Base-by-base conservation (phyloP, 2,888 invertebrate species). In the Acronicta leporina region DNA sequence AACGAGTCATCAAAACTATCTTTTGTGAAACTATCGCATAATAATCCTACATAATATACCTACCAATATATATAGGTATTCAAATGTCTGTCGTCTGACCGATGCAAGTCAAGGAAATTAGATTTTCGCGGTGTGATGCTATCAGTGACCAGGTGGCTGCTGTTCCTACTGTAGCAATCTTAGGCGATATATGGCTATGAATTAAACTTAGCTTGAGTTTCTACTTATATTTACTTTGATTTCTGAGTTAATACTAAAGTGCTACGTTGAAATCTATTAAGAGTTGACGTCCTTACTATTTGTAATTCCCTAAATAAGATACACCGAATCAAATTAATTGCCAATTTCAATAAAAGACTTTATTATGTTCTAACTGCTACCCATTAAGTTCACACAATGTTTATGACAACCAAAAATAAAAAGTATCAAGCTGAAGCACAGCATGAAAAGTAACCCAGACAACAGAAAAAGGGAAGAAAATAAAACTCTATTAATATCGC, bases 401-500 rank as follows among this genome's bases (percentile, higher is more conserved):
- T 38, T 1, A 44, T 47, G 27, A 43, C 38, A 53, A 20, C 38
- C 5, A 16, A 38, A 16, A 56, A 49, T 40, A n/a, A 59, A 60
- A 64, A 55, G 16, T 42, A 49, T 41, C 43, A 5, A 45, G 7
- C 42, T 43, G 52, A 76, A 62, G 58, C 15, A 48, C 27, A 50
- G 47, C 30, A 71, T 48, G 68, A 68, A 63, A 68, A 57, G 47
- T 57, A 60, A 58, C 57, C 71, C 56, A 68, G 62, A 71, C 41
- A 59, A 63, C 44, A 62, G 51, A 72, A 71, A 76, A 79, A 67
- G 53, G 40, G 46, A 59, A 33, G 46, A 49, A 69, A 64, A 73
- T 59, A 73, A 75, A 75, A 70, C 59, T 73, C 71, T 77, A 76
- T 76, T 79, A 76, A 79, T 76, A 77, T 76, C 68, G 62, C 58